These are phyloP conservation scores for Champsocephalus esox DNA, from an alignment of 2,797 vertebrate species.

Conservation along the genomic window DNA sequence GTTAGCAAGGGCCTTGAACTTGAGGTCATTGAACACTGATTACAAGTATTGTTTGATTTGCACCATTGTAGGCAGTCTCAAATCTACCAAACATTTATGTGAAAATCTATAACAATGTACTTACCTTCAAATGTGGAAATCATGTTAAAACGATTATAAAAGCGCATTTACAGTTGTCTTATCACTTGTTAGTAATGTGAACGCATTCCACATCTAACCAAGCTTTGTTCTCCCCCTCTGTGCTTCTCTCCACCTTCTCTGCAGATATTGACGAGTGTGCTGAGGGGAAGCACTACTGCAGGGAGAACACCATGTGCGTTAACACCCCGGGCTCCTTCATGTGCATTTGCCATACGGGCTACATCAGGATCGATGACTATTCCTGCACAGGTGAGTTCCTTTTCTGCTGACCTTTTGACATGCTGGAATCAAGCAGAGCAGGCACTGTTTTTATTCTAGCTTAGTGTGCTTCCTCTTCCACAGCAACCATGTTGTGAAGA, in stretches of 20 bases:
- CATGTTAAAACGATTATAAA: background rate
- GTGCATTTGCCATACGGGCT: conserved; percentile 95
- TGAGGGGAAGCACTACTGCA: conserved; percentile 94
- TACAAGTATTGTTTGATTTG: conserved; percentile 11
- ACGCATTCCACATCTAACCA: conserved; percentile 25
- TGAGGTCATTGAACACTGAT: conserved; percentile 29
- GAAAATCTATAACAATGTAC: background rate
- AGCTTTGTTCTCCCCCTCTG: conserved; percentile 21
- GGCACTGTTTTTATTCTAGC: background rate
- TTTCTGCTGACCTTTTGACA: conserved; percentile 41
- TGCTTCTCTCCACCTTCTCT: conserved; percentile 8
- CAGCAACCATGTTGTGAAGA: conserved; percentile 17
- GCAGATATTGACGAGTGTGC: conserved; percentile 95
- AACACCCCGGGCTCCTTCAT: conserved; percentile 95
- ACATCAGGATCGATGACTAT: conserved; percentile 95
- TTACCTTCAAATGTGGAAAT: background rate
- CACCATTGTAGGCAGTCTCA: background rate
- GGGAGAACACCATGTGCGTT: conserved; percentile 94
- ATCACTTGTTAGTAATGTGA: background rate
- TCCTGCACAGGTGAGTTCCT: conserved; percentile 92
- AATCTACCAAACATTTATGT: background rate
- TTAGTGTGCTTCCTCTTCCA: conserved; percentile 3
- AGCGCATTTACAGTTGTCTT: background rate
- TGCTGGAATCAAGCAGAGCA: conserved; percentile 19
- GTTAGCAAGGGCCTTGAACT: background rate